Conservation (phyloP, 2,113 vertebrate genomes). For the Parotia lawesii region DNA sequence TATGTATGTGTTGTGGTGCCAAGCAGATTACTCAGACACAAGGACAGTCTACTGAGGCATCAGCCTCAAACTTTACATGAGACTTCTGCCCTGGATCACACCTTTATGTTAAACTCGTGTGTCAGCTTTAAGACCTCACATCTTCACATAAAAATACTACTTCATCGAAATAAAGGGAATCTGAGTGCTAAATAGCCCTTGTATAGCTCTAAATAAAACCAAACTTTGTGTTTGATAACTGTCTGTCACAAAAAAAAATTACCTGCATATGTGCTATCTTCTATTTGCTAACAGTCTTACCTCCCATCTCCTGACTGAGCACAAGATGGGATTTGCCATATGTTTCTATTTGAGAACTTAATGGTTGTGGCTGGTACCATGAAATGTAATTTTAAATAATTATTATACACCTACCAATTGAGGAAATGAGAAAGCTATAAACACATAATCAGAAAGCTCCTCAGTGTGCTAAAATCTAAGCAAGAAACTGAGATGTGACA, state of each 20-base stretch:
- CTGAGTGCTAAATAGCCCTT: not conserved
- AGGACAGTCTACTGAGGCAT: not conserved
- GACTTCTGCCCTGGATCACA: not conserved
- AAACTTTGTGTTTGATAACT: not conserved
- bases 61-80: fast-evolving
- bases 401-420: not conserved
- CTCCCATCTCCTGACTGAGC: not conserved
- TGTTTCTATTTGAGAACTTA: not conserved
- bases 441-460: conserved; percentile 35
- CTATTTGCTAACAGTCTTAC: not conserved
- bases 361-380: not conserved
- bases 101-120: not conserved
- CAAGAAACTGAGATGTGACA: conserved; percentile 32
- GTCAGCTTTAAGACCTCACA: not conserved
- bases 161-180: not conserved
- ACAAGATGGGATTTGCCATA: conserved; percentile 1
- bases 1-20: not conserved
- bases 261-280: not conserved
- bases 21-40: not conserved
- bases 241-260: not conserved
- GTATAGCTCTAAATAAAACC: not conserved
- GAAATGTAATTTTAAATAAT: conserved; percentile 50
- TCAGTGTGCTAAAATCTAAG: conserved; percentile 11
- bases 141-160: not conserved
- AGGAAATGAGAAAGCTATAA: conserved; percentile 23